A percentile compares a stretch with the other conserved stretches of the same genome.
phyloP scores from a whole-genome alignment of 2,797 vertebrate genomes.

The Aeoliscus strigatus region DNA sequence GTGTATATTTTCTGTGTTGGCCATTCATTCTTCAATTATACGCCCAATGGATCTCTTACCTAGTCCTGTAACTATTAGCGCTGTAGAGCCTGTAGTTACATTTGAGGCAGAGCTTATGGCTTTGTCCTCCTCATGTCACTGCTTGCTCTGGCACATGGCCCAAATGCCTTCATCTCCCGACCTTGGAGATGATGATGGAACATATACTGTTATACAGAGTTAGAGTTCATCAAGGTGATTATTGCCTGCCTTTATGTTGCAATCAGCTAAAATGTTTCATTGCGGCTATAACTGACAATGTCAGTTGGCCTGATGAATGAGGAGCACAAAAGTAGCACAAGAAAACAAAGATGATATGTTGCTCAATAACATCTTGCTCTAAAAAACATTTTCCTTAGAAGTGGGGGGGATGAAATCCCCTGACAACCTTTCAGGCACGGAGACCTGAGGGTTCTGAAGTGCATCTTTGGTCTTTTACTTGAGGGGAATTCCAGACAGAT shows the following conservation, averaged over 20 bases:
- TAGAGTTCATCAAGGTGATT: slow-evolving; percentile 50
- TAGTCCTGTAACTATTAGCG: too few species aligned
- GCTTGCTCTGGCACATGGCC: slow-evolving; percentile 48
- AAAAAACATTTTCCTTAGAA: slow-evolving; percentile 6
- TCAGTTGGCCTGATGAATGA: slow-evolving; percentile 27
- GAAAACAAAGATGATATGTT: too few species aligned
- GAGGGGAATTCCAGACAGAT: slow-evolving; percentile 47
- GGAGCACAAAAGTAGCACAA: slow-evolving; percentile 16
- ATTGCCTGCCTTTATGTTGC: slow-evolving; percentile 29
- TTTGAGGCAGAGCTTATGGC: too few species aligned
- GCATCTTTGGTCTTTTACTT: slow-evolving; percentile 47
- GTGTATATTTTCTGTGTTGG: too few species aligned
- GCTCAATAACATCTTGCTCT: slow-evolving; percentile 13
- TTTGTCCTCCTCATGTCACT: slow-evolving; percentile 47
- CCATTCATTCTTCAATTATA: too few species aligned
- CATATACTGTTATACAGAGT: slow-evolving; percentile 10
- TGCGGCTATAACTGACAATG: slow-evolving; percentile 44
- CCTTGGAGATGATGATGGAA: slow-evolving; percentile 56
- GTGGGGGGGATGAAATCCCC: slow-evolving; percentile 31
- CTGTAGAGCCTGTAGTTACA: too few species aligned
- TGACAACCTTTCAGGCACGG: slow-evolving; percentile 15
- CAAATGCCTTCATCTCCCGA: slow-evolving; percentile 41
- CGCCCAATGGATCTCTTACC: too few species aligned
- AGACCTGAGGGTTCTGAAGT: slow-evolving; percentile 30
- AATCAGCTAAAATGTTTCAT: slow-evolving; percentile 47